These are phyloP conservation scores for Apis florea DNA, from an alignment of 1,140 invertebrate species.

Conservation along the genomic window DNA sequence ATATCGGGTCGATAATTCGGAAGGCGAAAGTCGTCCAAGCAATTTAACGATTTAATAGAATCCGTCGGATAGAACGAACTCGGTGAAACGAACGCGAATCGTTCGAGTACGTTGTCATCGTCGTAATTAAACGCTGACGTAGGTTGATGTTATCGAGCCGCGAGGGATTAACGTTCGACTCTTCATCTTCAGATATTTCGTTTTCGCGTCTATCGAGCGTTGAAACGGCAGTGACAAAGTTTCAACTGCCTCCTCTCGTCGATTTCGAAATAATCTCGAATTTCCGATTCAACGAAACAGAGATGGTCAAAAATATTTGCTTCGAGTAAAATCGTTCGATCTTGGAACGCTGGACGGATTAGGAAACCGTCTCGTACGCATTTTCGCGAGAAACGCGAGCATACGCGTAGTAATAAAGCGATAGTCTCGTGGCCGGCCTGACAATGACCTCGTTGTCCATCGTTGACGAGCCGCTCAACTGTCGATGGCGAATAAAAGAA, in stretches of 20 bases:
- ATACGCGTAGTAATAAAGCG: too few species aligned
- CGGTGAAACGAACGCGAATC: background rate
- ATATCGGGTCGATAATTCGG: background rate
- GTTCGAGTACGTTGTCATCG: background rate
- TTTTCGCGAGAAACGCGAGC: background rate
- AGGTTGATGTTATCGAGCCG: slow-evolving; percentile 17
- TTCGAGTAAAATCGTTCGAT: too few species aligned
- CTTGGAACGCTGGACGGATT: too few species aligned
- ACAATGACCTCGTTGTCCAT: slow-evolving; percentile 59
- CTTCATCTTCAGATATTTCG: background rate
- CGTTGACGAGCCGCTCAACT: slow-evolving; percentile 50
- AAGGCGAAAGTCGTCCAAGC: background rate
- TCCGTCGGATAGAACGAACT: background rate
- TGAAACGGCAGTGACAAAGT: too few species aligned
- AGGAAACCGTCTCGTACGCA: background rate
- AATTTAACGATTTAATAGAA: slow-evolving; percentile 4
- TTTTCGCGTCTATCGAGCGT: background rate
- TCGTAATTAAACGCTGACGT: slow-evolving; percentile 30
- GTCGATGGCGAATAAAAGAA: slow-evolving; percentile 60
- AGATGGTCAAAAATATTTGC: too few species aligned
- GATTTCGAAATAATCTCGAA: slow-evolving; percentile 20
- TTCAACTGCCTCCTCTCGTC: background rate
- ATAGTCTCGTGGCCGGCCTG: slow-evolving; percentile 14
- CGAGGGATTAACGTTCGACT: background rate
- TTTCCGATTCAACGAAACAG: background rate